phyloP scores from a whole-genome alignment of 92 coral and sea anemone genomes.

The Epizoanthus ramosus region DNA sequence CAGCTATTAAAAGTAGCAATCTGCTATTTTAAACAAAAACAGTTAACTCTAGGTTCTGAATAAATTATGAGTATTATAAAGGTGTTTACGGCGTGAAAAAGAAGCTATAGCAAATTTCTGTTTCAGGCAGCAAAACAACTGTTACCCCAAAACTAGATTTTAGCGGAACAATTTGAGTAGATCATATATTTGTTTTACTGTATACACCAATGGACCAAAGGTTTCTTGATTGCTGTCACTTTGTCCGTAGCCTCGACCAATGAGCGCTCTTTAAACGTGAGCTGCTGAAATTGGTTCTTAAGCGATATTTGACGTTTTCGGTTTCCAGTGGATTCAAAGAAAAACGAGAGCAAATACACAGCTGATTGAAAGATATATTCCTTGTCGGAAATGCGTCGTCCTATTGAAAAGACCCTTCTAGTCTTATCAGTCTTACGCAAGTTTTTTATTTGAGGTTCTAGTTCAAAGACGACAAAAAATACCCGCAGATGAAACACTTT shows the following conservation, averaged over 20 bases:
- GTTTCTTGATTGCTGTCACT: conserved; percentile 31
- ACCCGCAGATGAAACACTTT: background rate
- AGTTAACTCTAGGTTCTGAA: background rate
- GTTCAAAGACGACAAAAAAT: background rate
- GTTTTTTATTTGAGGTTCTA: background rate
- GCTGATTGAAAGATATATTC: conserved; percentile 7
- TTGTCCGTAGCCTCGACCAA: conserved; percentile 8
- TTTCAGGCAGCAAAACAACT: background rate
- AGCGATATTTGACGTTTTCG: conserved; percentile 28
- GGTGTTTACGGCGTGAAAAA: background rate
- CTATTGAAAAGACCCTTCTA: background rate
- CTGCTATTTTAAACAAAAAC: background rate
- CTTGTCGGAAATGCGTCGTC: conserved; percentile 4
- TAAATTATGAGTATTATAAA: background rate
- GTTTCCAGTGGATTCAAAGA: conserved; percentile 33
- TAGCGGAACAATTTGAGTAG: background rate
- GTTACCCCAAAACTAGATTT: background rate
- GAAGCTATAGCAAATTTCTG: background rate
- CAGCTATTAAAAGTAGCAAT: background rate
- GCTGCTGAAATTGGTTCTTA: conserved; percentile 4
- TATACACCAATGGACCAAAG: conserved; percentile 9
- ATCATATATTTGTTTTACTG: conserved; percentile 26
- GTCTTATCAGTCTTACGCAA: background rate
- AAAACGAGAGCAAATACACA: conserved; percentile 26
- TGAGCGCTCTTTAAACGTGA: background rate